Percentiles rank a stretch among this genome's conserved stretches.
Conservation (phyloP, 35 echinoderm and acorn worm species). For the Eucidaris tribuloides region DNA sequence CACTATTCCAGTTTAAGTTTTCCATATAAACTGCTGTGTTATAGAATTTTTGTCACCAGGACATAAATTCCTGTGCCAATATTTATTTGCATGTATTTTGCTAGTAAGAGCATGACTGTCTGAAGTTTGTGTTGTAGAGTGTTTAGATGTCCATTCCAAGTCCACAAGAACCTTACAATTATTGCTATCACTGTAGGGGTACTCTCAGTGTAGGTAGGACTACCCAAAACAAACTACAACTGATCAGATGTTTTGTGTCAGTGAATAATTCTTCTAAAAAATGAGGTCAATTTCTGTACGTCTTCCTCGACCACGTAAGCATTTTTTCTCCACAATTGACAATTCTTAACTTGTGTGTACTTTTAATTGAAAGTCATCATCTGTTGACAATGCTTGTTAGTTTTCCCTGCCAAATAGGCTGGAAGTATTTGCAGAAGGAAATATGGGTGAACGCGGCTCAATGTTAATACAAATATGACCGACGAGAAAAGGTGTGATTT, state of each 20-base stretch:
- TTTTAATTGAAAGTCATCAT: conserved; percentile 5
- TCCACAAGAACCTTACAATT: no score
- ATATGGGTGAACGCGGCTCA: background rate
- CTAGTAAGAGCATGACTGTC: no score
- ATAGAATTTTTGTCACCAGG: no score
- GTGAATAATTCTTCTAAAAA: background rate
- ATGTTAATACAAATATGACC: background rate
- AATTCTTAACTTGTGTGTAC: background rate
- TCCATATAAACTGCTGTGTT: no score
- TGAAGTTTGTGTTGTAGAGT: no score
- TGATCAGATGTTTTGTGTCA: background rate
- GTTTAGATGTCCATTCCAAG: no score
- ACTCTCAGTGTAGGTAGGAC: background rate
- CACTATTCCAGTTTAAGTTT: no score
- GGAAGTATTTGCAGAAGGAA: background rate
- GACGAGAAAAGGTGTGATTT: background rate
- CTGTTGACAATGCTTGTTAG: background rate
- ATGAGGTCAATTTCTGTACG: background rate
- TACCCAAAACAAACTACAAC: background rate
- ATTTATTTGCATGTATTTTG: no score
- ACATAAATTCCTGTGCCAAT: no score
- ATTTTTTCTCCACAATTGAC: background rate
- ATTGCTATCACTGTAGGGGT: no score
- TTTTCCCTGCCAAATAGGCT: background rate
- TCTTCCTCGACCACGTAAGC: background rate